Conservation (phyloP, 2,113 vertebrate genomes). For the Dinomys branickii region DNA sequence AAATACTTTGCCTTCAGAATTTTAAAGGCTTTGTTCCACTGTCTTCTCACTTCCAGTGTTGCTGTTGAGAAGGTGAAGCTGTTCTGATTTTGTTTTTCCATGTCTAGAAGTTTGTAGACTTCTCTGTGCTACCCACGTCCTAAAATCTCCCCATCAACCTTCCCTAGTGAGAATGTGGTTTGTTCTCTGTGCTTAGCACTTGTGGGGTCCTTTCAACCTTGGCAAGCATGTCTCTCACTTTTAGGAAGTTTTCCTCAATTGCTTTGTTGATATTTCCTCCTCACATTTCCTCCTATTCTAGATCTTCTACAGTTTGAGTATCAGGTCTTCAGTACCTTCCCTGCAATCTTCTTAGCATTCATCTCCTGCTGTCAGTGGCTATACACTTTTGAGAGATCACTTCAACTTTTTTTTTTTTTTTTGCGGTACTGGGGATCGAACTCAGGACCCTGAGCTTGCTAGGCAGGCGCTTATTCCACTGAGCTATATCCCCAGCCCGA, state of each 20-base stretch:
- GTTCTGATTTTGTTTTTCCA: background rate
- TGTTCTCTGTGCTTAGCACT: accelerated
- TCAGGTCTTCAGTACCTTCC: background rate
- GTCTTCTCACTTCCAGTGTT: background rate
- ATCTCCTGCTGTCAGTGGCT: background rate
- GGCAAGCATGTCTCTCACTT: background rate
- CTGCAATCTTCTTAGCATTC: background rate
- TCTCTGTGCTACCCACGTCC: background rate
- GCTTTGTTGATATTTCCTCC: background rate
- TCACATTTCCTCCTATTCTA: background rate
- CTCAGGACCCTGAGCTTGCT: no score
- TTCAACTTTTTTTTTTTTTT: no score
- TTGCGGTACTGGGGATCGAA: no score
- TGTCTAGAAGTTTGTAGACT: background rate
- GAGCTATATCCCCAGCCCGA: no score
- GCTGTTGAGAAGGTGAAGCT: background rate
- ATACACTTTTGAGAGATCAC: background rate
- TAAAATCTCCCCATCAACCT: background rate
- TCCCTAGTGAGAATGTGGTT: background rate
- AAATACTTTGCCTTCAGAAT: background rate
- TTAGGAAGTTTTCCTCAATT: background rate
- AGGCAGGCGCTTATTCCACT: no score
- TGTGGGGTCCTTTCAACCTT: background rate
- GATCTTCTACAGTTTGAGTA: background rate
- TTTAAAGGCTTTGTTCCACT: background rate